Base-by-base conservation (phyloP, 2,797 vertebrate species). In the Xenopus petersii region DNA sequence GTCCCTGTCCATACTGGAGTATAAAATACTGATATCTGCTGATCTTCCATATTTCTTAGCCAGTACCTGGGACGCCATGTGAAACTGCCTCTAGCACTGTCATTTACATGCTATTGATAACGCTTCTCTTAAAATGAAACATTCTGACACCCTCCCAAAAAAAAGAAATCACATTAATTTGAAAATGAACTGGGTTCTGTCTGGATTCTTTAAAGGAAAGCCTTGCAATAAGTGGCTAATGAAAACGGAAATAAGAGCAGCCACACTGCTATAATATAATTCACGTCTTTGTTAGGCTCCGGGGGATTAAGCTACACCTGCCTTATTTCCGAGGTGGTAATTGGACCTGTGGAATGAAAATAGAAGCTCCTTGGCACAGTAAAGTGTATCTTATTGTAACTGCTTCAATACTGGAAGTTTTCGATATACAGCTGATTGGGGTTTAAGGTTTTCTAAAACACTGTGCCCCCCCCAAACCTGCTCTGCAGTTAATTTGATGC, bases 261-360 rank as follows among this genome's bases (percentile, higher is more conserved):
- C 70, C 54, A 65, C 49, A 46, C 5, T 71, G 60, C 21, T 21
- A 21, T 62, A 55, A 61, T 33, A 66, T 70, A 66, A 64, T 54
- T 60, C 30, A 36, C 49, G 46, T 59, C 51, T 69, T 64, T 74
- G 60, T 55, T 36, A 69, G 59, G 66, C 36, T 71, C 6, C 66
- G 10, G 51, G 77, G 71, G 71, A 74, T 74, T 74, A 74, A 51
- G 48, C 61, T 70, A 46, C 77, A 79, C 67, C 71, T 79, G 67
- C 62, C 64, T 74, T 55, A 65, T 66, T 74, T 79, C 70, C 55
- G 62, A 79, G 62, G 77, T 74, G 71, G 62, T 79, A 79, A 79
- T 79, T 79, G 71, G 77, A 79, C 56, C 54, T 36, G 30, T 26
- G 71, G 12, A 74, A 68, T 54, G 62, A 74, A 74, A 79, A 76